Evolutionary conservation across 2,113 vertebrate genomes (phyloP).

Genomic region (Natator depressus): DNA sequence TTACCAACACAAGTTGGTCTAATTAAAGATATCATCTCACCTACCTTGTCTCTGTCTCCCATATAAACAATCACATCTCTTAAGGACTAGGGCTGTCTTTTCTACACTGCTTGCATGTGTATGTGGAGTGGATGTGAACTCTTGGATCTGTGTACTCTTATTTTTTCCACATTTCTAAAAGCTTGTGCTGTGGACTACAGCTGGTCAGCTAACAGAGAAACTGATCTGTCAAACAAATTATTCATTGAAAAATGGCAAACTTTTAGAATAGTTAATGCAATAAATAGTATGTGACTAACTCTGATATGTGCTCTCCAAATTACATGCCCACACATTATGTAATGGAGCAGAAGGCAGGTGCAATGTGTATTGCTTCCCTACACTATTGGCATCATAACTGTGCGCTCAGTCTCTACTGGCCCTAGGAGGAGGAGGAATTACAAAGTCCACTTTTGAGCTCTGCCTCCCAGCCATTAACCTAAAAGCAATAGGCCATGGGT

Average conservation of each 20-base stretch:
- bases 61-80: background rate
- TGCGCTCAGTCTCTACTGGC: background rate
- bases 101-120: rapidly evolving
- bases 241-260: background rate
- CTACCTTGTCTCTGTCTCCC: background rate
- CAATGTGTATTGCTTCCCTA: background rate
- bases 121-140: rapidly evolving
- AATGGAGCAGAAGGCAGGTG: constrained; percentile 1
- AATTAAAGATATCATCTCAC: background rate
- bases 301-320: background rate
- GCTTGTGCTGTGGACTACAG: background rate
- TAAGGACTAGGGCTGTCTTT: background rate
- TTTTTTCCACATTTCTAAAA: background rate
- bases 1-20: background rate
- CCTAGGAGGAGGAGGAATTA: background rate
- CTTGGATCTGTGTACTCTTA: background rate
- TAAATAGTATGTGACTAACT: background rate
- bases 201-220: background rate
- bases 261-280: background rate
- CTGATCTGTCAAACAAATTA: background rate
- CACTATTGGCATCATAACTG: background rate
- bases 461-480: background rate
- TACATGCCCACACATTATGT: background rate
- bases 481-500: background rate
- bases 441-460: background rate